Conservation (phyloP, 2,797 vertebrate genomes). For the Acipenser ruthenus region DNA sequence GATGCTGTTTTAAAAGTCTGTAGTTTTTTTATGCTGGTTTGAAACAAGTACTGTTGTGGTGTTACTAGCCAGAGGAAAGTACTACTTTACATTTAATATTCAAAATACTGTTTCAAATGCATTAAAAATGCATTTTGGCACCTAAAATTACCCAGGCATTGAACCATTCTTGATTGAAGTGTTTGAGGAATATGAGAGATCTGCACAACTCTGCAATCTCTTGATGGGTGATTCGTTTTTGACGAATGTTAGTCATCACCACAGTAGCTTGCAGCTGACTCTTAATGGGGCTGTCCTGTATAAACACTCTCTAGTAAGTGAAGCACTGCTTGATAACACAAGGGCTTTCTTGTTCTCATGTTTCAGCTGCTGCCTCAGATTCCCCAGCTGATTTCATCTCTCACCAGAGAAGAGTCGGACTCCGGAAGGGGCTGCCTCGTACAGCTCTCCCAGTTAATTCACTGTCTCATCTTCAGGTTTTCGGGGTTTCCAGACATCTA, state of each 20-base stretch:
- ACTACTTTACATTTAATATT: background rate
- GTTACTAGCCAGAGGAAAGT: background rate
- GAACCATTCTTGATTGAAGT: background rate
- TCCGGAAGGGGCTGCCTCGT: conserved; percentile 55
- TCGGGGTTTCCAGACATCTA: conserved; percentile 71
- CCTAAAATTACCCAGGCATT: no score
- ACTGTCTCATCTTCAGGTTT: conserved; percentile 72
- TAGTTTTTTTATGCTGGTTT: no score
- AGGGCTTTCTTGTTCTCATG: background rate
- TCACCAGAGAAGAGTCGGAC: conserved; percentile 61
- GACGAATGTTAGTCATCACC: background rate
- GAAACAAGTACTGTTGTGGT: background rate
- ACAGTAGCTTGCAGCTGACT: background rate
- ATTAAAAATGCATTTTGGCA: no score
- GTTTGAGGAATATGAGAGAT: no score
- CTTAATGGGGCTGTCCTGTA: background rate
- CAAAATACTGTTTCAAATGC: no score
- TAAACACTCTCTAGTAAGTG: background rate
- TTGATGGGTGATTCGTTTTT: background rate
- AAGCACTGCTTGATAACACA: background rate
- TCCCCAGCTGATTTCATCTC: conserved; percentile 53
- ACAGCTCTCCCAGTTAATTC: conserved; percentile 60
- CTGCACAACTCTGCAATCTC: background rate
- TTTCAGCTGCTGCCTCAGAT: conserved; percentile 62
- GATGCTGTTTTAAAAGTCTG: no score